phyloP scores from a whole-genome alignment of 2,797 vertebrate genomes.

The Eulemur mongoz region DNA sequence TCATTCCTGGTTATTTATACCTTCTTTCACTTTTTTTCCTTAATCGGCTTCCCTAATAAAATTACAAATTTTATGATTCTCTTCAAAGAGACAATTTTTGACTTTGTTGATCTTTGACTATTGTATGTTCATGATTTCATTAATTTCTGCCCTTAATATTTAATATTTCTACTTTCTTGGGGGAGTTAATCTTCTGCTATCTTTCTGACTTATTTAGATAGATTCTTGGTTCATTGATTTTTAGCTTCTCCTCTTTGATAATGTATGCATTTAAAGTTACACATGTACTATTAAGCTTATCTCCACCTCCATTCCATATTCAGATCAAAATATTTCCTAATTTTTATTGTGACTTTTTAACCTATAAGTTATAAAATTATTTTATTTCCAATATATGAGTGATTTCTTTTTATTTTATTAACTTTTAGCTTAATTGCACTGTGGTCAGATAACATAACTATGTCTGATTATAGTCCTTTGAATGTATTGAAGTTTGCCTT shows the following conservation, averaged over 20 bases:
- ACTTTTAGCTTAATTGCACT: neutral
- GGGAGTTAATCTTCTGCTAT: neutral
- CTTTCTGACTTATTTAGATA: neutral
- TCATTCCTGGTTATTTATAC: neutral
- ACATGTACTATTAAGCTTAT: neutral
- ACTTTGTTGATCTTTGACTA: neutral
- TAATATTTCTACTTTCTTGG: neutral
- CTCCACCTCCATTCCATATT: neutral
- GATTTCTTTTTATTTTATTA: neutral
- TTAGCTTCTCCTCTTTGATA: neutral
- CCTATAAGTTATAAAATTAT: neutral
- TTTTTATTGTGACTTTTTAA: constrained; percentile 17
- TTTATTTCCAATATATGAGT: neutral
- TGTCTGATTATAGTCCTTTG: neutral
- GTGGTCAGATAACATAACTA: neutral
- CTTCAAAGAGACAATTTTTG: neutral
- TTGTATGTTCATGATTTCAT: neutral
- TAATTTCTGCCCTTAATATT: neutral
- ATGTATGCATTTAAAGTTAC: neutral
- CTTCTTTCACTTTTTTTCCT: neutral
- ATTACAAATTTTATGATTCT: neutral
- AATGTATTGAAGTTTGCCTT: neutral
- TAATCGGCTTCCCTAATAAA: neutral
- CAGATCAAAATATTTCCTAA: neutral
- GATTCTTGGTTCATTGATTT: neutral